Evolutionary conservation across 2,113 vertebrate species (phyloP).

Genomic region (Seriola quinqueradiata): DNA sequence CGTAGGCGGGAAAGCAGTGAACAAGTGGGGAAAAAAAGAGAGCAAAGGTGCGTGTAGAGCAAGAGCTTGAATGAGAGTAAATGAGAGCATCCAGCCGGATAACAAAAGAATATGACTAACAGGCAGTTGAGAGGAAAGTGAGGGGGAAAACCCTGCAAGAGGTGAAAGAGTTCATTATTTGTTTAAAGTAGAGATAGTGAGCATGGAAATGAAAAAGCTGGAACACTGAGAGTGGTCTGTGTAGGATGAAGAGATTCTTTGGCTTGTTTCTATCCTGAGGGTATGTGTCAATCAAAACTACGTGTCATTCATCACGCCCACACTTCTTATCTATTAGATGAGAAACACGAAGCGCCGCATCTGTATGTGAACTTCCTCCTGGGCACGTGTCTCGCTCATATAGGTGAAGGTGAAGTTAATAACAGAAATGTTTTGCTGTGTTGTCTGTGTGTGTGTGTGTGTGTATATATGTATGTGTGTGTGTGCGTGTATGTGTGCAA

Average conservation of each 20-base stretch:
- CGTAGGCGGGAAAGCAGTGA: constrained; percentile 33
- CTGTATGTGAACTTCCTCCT: constrained; percentile 26
- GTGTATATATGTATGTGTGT: too few species aligned
- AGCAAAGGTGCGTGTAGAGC: constrained; percentile 18
- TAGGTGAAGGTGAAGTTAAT: constrained; percentile 31
- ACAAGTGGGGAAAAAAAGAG: background rate
- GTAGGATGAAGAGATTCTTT: constrained; percentile 40
- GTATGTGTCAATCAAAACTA: constrained; percentile 66
- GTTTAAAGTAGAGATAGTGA: constrained; percentile 39
- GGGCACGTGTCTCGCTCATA: constrained; percentile 9
- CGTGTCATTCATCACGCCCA: constrained; percentile 51
- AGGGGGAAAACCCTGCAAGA: background rate
- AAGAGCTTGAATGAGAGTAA: constrained; percentile 39
- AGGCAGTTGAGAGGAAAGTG: constrained; percentile 24
- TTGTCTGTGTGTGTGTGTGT: background rate
- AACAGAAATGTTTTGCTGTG: constrained; percentile 1
- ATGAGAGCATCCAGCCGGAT: constrained; percentile 47
- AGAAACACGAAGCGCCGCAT: constrained; percentile 4
- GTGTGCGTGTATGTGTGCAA: background rate
- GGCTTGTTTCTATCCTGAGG: constrained; percentile 47
- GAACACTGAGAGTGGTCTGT: constrained; percentile 26
- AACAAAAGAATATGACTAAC: constrained; percentile 53
- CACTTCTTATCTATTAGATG: constrained; percentile 25
- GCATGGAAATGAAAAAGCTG: constrained; percentile 22
- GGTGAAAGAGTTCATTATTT: constrained; percentile 46